phyloP scores from a whole-genome alignment of 1,140 invertebrate species.

The Solenopsis invicta region DNA sequence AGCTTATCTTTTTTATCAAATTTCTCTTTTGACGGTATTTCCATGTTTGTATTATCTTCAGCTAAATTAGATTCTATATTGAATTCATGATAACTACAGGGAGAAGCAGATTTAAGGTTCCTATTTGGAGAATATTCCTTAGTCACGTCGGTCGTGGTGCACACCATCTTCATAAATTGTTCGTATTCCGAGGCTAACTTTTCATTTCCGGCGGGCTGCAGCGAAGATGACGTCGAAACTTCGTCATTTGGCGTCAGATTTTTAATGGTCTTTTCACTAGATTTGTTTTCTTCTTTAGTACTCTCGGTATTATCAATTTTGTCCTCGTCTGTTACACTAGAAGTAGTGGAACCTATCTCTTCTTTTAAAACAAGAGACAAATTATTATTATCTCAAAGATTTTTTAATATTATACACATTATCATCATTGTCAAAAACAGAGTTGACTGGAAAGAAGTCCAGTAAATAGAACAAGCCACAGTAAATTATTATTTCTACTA shows the following conservation, averaged over 20 bases:
- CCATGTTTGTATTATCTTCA: constrained; percentile 58
- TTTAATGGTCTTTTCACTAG: constrained; percentile 54
- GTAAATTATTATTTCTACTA: too few relatives aligned
- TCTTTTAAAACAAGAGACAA: constrained; percentile 53
- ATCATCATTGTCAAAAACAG: constrained; percentile 6
- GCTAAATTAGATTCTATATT: constrained; percentile 78
- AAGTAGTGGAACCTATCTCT: constrained; percentile 43
- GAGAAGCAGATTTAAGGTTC: constrained; percentile 61
- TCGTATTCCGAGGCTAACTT: constrained; percentile 85
- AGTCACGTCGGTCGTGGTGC: constrained; percentile 38
- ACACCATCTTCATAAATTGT: constrained; percentile 86
- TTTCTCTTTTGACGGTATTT: constrained; percentile 1
- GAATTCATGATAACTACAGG: constrained; percentile 79
- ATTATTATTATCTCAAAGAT: background rate
- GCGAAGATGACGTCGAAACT: constrained; percentile 34
- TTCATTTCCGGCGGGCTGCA: constrained; percentile 75
- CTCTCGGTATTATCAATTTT: constrained; percentile 2
- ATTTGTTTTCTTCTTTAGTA: constrained; percentile 51
- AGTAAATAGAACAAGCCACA: too few relatives aligned
- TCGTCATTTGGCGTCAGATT: constrained; percentile 41
- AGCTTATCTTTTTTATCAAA: constrained; percentile 33
- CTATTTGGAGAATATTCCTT: constrained; percentile 51
- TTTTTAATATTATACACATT: background rate
- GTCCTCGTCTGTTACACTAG: constrained; percentile 31
- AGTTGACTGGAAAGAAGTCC: too few relatives aligned